Evolutionary conservation across 2,113 vertebrate species (phyloP).

Genomic region (Oryzias curvinotus): DNA sequence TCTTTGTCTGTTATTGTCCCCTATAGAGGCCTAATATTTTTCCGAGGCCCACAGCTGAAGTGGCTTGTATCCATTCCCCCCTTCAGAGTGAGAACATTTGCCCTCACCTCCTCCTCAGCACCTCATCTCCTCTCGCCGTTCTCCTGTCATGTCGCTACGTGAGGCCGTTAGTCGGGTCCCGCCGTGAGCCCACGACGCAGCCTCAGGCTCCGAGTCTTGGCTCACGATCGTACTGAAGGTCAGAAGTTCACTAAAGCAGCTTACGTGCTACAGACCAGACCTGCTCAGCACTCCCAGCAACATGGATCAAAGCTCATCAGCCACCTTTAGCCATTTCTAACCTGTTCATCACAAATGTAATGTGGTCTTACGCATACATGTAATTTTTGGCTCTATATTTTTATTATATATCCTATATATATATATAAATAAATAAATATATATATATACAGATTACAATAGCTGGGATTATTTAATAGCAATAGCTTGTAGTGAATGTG

Average conservation of each 20-base stretch:
- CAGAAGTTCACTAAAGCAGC: constrained; percentile 39
- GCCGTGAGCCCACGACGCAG: constrained; percentile 9
- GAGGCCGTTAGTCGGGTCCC: constrained; percentile 34
- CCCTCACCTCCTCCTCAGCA: constrained; percentile 29
- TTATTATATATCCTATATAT: constrained; percentile 84
- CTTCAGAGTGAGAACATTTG: constrained; percentile 15
- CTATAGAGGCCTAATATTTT: constrained; percentile 54
- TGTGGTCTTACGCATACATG: constrained; percentile 78
- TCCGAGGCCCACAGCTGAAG: constrained; percentile 43
- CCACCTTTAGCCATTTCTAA: constrained; percentile 51
- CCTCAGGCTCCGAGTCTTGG: constrained; percentile 38
- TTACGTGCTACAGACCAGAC: constrained; percentile 38
- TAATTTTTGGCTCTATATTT: constrained; percentile 79
- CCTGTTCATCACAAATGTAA: constrained; percentile 71
- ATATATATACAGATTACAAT: constrained; percentile 79
- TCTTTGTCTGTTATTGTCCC: constrained; percentile 68
- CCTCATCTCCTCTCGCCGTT: constrained; percentile 32
- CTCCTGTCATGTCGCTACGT: constrained; percentile 40
- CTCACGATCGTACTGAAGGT: constrained; percentile 32
- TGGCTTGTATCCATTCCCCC: constrained; percentile 49
- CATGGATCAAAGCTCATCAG: constrained; percentile 46
- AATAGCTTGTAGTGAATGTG: constrained; percentile 92
- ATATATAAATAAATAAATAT: constrained; percentile 44
- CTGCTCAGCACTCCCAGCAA: constrained; percentile 46
- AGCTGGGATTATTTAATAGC: constrained; percentile 92